These are phyloP conservation scores for Aphyosemion australe DNA, from an alignment of 2,113 vertebrate species.

Conservation along the genomic window DNA sequence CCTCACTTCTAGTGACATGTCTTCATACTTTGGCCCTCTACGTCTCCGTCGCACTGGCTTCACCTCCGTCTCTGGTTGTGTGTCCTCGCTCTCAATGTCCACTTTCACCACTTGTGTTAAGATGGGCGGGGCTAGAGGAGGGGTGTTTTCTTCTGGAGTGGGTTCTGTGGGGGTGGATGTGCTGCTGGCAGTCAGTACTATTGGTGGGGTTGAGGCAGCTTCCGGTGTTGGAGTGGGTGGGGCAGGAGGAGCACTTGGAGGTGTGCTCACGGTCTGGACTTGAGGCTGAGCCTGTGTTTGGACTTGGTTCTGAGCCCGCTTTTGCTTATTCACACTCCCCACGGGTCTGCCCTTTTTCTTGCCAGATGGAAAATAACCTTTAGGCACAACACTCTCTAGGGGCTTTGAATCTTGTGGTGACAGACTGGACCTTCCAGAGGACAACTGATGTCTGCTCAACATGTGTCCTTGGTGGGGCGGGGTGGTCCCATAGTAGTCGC, in stretches of 20 bases:
- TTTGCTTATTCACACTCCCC: slow-evolving; percentile 97
- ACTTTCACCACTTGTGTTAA: slow-evolving; percentile 72
- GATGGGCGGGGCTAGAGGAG: slow-evolving; percentile 62
- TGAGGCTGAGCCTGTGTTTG: slow-evolving; percentile 70
- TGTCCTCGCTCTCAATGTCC: slow-evolving; percentile 77
- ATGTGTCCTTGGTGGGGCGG: slow-evolving; percentile 76
- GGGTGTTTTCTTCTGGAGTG: slow-evolving; percentile 44
- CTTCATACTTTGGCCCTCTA: slow-evolving; percentile 81
- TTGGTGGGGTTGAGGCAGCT: slow-evolving; percentile 25
- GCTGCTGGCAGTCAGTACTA: slow-evolving; percentile 27
- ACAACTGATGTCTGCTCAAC: slow-evolving; percentile 72
- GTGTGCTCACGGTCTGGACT: slow-evolving; percentile 49
- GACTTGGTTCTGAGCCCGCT: slow-evolving; percentile 78
- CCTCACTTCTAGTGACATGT: slow-evolving; percentile 69
- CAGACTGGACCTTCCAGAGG: slow-evolving; percentile 66
- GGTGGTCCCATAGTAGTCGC: slow-evolving; percentile 76
- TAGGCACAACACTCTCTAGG: slow-evolving; percentile 81
- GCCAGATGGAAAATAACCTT: slow-evolving; percentile 97
- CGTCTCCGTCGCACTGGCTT: slow-evolving; percentile 80
- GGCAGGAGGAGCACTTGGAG: slow-evolving; percentile 22
- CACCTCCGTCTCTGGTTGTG: slow-evolving; percentile 73
- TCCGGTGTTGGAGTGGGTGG: slow-evolving; percentile 42
- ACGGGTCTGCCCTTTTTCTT: slow-evolving; percentile 98
- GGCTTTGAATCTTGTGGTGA: slow-evolving; percentile 73
- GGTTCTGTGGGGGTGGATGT: slow-evolving; percentile 24